Conservation (phyloP, 2,888 invertebrate species). For the Euplagia quadripunctaria region DNA sequence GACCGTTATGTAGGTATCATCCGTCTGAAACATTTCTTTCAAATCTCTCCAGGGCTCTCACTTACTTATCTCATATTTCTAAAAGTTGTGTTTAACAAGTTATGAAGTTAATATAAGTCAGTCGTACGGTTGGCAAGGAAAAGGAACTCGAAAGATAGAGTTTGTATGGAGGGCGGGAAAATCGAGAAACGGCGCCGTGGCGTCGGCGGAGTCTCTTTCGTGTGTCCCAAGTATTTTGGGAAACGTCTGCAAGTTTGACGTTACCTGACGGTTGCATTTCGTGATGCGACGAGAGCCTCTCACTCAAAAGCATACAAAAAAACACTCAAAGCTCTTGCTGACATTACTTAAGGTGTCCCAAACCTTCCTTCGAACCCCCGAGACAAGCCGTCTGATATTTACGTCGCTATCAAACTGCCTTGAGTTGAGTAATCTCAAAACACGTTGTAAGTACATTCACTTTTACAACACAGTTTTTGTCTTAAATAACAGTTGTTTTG, state of each 20-base stretch:
- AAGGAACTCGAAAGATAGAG: constrained; percentile 78
- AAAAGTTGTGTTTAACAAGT: constrained; percentile 82
- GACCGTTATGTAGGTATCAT: constrained; percentile 61
- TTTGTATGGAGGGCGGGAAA: constrained; percentile 69
- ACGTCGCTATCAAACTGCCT: constrained; percentile 47
- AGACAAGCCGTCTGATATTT: constrained; percentile 46
- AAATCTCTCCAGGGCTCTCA: constrained; percentile 71
- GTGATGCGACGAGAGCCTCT: constrained; percentile 39
- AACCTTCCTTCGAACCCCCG: constrained; percentile 39
- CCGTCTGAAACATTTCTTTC: constrained; percentile 67
- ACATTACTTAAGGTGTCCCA: constrained; percentile 37
- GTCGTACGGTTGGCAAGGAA: constrained; percentile 72
- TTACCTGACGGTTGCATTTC: constrained; percentile 35
- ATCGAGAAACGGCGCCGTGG: constrained; percentile 72
- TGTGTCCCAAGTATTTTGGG: constrained; percentile 60
- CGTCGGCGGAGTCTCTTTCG: constrained; percentile 57
- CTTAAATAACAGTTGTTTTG: constrained; percentile 35
- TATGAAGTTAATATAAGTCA: constrained; percentile 82
- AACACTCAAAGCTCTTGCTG: constrained; percentile 23
- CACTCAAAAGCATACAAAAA: too few species aligned
- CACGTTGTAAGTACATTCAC: constrained; percentile 43
- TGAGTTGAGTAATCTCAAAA: constrained; percentile 46
- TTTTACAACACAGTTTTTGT: constrained; percentile 25
- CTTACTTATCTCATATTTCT: constrained; percentile 78
- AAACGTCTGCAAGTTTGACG: constrained; percentile 37